phyloP scores from a whole-genome alignment of 2,888 invertebrate genomes.

The Noctua janthe region DNA sequence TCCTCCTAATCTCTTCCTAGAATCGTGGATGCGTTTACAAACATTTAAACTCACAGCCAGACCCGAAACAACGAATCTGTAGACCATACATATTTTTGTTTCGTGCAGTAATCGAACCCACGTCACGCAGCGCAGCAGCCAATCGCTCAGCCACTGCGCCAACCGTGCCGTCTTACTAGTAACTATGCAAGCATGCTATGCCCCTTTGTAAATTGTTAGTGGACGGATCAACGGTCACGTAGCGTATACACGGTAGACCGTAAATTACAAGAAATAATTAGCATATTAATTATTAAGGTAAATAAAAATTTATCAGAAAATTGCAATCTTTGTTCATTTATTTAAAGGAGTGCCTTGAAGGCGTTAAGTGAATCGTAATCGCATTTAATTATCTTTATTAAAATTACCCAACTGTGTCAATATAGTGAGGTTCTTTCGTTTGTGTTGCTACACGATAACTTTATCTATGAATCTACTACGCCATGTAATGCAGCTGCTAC shows the following conservation, averaged over 20 bases:
- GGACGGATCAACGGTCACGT: background rate
- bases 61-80: no score
- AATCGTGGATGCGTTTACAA: no score
- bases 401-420: background rate
- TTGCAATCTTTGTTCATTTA: slow-evolving; percentile 25
- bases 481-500: background rate
- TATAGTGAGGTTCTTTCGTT: background rate
- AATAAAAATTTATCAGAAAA: slow-evolving; percentile 5
- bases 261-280: background rate
- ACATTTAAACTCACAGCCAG: no score
- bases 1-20: no score
- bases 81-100: no score
- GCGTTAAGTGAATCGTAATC: background rate
- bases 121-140: no score
- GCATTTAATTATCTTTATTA: background rate
- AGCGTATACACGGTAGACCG: background rate
- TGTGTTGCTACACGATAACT: background rate
- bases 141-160: no score
- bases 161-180: no score
- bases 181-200: background rate
- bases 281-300: background rate
- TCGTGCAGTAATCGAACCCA: no score
- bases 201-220: background rate
- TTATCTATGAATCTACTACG: background rate
- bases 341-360: background rate